Evolutionary conservation across 2,113 vertebrate genomes (phyloP).

Genomic region (Gavialis gangeticus): DNA sequence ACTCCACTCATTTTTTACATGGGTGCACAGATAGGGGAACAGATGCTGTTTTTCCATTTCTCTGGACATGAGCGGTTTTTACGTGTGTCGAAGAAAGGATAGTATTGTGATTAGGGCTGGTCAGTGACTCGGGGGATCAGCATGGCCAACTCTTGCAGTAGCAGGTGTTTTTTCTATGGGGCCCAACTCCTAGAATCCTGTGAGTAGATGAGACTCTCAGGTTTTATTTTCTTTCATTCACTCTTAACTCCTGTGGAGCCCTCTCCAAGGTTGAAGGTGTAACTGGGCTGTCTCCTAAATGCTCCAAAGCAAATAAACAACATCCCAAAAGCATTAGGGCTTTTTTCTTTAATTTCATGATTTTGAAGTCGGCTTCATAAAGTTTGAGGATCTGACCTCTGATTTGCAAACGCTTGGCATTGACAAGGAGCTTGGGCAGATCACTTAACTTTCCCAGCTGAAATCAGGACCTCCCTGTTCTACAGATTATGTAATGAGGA

Average conservation of each 20-base stretch:
- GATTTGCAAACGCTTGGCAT: background rate
- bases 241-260: background rate
- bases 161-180: background rate
- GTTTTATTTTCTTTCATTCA: background rate
- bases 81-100: background rate
- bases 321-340: background rate
- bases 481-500: background rate
- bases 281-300: background rate
- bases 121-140: background rate
- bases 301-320: background rate
- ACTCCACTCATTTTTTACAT: background rate
- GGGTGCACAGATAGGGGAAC: fast-evolving
- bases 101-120: background rate
- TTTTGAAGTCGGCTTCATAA: background rate
- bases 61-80: fast-evolving
- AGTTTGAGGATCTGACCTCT: background rate
- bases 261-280: background rate
- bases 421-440: background rate
- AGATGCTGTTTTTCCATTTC: background rate
- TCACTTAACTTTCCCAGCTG: background rate
- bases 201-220: background rate
- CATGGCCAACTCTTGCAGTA: background rate
- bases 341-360: background rate
- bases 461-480: background rate
- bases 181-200: background rate